phyloP scores from a whole-genome alignment of 1,140 invertebrate genomes.

The Megalonaias nervosa region DNA sequence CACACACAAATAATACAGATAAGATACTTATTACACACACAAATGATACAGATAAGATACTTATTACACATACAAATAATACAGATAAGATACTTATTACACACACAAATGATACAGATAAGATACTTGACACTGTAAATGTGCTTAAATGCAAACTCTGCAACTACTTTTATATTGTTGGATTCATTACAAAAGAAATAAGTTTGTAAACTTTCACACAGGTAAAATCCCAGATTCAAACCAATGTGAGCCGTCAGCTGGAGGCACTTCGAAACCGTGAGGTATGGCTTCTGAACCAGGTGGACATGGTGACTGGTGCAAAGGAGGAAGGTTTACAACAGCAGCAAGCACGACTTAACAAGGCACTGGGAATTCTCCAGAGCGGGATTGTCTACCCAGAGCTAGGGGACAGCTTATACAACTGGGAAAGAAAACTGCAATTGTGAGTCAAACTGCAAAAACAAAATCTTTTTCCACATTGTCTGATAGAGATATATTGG shows the following conservation, averaged over 20 bases:
- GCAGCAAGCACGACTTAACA: constrained; percentile 60
- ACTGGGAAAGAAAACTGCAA: too few relatives aligned
- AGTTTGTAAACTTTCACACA: constrained; percentile 21
- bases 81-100: too few relatives aligned
- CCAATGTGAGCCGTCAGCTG: constrained; percentile 60
- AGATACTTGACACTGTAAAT: too few relatives aligned
- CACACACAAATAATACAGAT: too few relatives aligned
- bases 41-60: too few relatives aligned
- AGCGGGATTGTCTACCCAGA: constrained; percentile 10
- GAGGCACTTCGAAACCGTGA: constrained; percentile 61
- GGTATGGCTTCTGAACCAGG: constrained; percentile 62
- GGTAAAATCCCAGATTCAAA: constrained; percentile 63
- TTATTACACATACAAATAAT: too few relatives aligned
- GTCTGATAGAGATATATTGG: constrained; percentile 29
- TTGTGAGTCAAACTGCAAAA: neutral
- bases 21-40: too few relatives aligned
- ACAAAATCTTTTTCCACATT: neutral
- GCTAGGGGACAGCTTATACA: constrained; percentile 1
- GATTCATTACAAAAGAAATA: neutral
- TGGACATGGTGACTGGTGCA: constrained; percentile 56
- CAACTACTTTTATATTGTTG: neutral
- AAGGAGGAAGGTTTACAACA: constrained; percentile 63
- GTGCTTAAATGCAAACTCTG: too few relatives aligned
- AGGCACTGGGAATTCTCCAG: constrained; percentile 55
- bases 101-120: too few relatives aligned